phyloP scores from a whole-genome alignment of 2,113 vertebrate genomes.

The Prietella phreatophila region DNA sequence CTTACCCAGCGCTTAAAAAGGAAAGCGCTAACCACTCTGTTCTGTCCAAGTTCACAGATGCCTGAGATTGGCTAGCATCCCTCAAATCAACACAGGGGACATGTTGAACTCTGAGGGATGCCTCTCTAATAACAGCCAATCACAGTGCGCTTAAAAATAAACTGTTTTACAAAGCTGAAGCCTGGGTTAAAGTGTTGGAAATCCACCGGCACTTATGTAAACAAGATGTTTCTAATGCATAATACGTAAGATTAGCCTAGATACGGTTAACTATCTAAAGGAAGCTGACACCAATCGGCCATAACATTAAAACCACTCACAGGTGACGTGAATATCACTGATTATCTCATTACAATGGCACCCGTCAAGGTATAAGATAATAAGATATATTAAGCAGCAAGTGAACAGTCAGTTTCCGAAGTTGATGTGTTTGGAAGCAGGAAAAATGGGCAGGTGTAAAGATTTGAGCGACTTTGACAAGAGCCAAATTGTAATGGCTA shows the following conservation, averaged over 20 bases:
- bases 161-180: not conserved
- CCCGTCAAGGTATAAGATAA: too few relatives aligned
- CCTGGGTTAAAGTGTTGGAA: not conserved
- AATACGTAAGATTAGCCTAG: not conserved
- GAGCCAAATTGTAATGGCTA: too few relatives aligned
- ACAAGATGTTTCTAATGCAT: not conserved
- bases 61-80: not conserved
- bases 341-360: too few relatives aligned
- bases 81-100: not conserved
- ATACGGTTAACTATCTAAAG: not conserved
- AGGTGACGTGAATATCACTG: too few relatives aligned
- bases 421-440: too few relatives aligned
- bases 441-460: too few relatives aligned
- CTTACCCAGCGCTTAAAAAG: not conserved
- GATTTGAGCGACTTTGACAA: too few relatives aligned
- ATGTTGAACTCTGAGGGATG: not conserved
- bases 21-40: not conserved
- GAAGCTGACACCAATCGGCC: too few relatives aligned
- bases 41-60: not conserved
- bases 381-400: too few relatives aligned
- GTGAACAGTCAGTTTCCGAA: too few relatives aligned
- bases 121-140: not conserved
- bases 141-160: not conserved
- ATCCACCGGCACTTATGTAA: not conserved
- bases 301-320: too few relatives aligned